Conservation (phyloP, 2,113 vertebrate species). For the Microtus ochrogaster region DNA sequence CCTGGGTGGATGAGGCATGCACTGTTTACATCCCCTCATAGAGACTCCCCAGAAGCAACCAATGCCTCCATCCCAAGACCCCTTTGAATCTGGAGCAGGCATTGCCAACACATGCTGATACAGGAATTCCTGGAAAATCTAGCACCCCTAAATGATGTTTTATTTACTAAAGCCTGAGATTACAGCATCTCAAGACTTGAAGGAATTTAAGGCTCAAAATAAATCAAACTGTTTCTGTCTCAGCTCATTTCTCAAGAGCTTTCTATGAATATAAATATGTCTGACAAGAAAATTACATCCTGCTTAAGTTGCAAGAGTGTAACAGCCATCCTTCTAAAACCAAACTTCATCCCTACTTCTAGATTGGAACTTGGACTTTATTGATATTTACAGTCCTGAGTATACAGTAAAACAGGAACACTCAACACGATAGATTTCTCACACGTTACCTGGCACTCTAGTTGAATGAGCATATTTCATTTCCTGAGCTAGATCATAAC, state of each 20-base stretch:
- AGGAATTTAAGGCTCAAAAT: background rate
- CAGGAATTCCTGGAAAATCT: constrained; percentile 7
- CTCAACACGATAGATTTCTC: too few relatives aligned
- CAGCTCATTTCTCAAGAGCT: background rate
- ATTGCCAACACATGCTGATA: background rate
- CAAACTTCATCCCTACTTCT: background rate
- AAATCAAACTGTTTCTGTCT: background rate
- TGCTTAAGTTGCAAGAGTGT: background rate
- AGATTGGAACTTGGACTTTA: background rate
- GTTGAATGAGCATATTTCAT: background rate
- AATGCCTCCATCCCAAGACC: background rate
- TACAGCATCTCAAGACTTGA: background rate
- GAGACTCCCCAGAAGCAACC: background rate
- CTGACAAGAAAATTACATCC: background rate
- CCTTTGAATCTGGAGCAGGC: background rate
- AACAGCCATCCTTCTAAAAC: background rate
- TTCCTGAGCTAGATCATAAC: background rate
- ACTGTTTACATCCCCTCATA: background rate
- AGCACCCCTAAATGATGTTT: background rate
- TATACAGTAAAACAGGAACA: background rate
- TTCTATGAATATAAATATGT: background rate
- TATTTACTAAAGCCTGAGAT: background rate
- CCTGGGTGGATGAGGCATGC: background rate
- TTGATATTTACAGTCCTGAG: background rate
- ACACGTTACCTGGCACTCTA: background rate